Conservation (phyloP, 2,797 vertebrate species). For the Acestrorhynchus altus region DNA sequence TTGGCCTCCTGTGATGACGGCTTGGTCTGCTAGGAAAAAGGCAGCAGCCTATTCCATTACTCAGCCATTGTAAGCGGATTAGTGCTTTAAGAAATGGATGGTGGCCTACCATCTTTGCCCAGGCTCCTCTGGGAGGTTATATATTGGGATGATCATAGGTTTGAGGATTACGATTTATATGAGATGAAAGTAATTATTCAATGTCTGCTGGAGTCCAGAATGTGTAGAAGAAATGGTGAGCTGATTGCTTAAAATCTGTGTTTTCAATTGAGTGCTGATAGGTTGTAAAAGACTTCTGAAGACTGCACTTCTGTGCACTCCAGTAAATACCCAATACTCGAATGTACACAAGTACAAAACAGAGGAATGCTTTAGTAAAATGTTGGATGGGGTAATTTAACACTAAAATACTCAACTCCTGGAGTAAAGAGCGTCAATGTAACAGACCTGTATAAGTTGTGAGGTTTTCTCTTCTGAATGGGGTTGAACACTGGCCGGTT, state of each 20-base stretch:
- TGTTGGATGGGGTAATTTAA: not conserved
- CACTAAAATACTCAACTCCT: not conserved
- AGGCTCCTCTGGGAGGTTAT: conserved; percentile 61
- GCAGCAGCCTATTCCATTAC: conserved; percentile 60
- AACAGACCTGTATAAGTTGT: too few species aligned
- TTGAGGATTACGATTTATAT: conserved; percentile 64
- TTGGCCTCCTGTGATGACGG: conserved; percentile 51
- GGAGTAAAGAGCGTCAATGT: too few species aligned
- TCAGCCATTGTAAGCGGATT: conserved; percentile 68
- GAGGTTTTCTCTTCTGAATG: too few species aligned
- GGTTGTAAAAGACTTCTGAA: conserved; percentile 13
- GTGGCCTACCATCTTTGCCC: conserved; percentile 56
- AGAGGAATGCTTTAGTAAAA: not conserved
- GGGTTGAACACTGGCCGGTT: too few species aligned
- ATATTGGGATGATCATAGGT: conserved; percentile 64
- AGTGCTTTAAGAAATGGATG: conserved; percentile 58
- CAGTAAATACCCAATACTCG: not conserved
- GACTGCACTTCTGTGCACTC: conserved; percentile 6
- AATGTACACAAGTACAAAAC: not conserved
- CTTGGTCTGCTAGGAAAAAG: conserved; percentile 53
- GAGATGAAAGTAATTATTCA: conserved; percentile 68
- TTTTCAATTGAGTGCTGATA: conserved; percentile 14
- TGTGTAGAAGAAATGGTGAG: conserved; percentile 51
- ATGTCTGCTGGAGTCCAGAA: conserved; percentile 58
- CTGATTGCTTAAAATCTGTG: conserved; percentile 19